Evolutionary conservation across 2,113 vertebrate species (phyloP).

Genomic region (Mesitornis unicolor): DNA sequence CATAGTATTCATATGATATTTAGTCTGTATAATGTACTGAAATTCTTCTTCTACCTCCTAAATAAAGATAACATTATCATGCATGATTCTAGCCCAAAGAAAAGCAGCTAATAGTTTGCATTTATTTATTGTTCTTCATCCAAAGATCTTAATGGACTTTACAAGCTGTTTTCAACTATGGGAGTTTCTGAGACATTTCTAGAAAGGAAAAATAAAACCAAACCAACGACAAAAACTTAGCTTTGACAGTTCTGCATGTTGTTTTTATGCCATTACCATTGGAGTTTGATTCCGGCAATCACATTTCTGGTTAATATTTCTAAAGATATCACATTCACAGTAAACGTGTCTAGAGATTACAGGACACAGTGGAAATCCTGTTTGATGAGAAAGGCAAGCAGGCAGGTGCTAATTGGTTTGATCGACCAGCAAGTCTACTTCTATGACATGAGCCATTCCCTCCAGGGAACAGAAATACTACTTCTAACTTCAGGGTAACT

Average conservation of each 20-base stretch:
- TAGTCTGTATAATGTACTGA: not conserved
- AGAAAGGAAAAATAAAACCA: not conserved
- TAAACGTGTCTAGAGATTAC: not conserved
- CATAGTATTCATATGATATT: not conserved
- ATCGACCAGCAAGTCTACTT: not conserved
- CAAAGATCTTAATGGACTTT: not conserved
- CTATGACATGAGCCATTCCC: fast-evolving
- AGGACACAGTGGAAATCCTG: not conserved
- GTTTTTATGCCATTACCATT: not conserved
- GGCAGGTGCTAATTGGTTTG: not conserved
- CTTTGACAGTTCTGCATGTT: not conserved
- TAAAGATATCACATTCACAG: not conserved
- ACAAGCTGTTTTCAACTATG: not conserved
- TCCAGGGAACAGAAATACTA: not conserved
- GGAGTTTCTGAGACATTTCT: not conserved
- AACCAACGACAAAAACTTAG: not conserved
- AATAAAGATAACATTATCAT: not conserved
- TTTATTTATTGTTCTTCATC: not conserved
- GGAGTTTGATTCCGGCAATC: not conserved
- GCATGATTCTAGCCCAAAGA: not conserved
- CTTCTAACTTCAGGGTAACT: not conserved
- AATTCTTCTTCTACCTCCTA: not conserved
- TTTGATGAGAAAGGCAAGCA: not conserved
- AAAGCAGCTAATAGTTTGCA: not conserved
- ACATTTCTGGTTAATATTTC: not conserved